A percentile compares a stretch with the other conserved stretches of the same genome.
Conservation (phyloP, 2,113 vertebrate species). For the Cottus gobio region DNA sequence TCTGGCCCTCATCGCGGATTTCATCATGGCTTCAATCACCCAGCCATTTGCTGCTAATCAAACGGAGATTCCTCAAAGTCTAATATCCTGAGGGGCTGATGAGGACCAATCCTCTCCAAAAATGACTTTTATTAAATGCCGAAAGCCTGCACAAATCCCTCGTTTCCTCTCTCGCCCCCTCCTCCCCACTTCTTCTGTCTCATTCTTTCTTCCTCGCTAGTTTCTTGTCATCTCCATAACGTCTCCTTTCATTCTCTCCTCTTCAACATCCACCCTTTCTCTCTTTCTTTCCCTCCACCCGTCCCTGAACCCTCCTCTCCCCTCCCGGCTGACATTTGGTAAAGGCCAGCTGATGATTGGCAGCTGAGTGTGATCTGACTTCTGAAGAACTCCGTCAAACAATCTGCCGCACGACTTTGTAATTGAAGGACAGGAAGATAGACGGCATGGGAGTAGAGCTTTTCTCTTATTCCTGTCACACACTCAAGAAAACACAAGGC, state of each 20-base stretch:
- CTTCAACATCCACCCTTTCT: background rate
- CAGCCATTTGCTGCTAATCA: slow-evolving; percentile 44
- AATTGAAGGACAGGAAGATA: slow-evolving; percentile 20
- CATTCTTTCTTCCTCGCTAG: background rate
- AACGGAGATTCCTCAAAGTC: slow-evolving; percentile 24
- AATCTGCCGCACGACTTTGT: slow-evolving; percentile 17
- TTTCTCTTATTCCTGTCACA: slow-evolving; percentile 23
- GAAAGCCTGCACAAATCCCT: slow-evolving; percentile 19
- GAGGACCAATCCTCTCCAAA: slow-evolving; percentile 28
- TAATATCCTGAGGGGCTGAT: slow-evolving; percentile 34
- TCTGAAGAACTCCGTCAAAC: slow-evolving; percentile 38
- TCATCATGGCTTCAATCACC: slow-evolving; percentile 40
- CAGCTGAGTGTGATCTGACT: slow-evolving; percentile 16
- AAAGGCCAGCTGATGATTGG: slow-evolving; percentile 51
- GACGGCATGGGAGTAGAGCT: background rate
- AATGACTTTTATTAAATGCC: slow-evolving; percentile 50
- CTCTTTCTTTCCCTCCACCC: background rate
- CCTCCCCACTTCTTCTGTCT: background rate
- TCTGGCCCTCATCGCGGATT: slow-evolving; percentile 16
- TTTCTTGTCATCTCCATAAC: background rate
- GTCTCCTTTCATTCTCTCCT: background rate
- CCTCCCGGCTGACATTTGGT: slow-evolving; percentile 5
- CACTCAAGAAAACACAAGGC: background rate
- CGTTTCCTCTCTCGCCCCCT: background rate
- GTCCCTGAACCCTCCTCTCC: background rate